These are phyloP conservation scores for Saccostrea glomerata DNA, from an alignment of 1,140 invertebrate genomes.

Conservation along the genomic window DNA sequence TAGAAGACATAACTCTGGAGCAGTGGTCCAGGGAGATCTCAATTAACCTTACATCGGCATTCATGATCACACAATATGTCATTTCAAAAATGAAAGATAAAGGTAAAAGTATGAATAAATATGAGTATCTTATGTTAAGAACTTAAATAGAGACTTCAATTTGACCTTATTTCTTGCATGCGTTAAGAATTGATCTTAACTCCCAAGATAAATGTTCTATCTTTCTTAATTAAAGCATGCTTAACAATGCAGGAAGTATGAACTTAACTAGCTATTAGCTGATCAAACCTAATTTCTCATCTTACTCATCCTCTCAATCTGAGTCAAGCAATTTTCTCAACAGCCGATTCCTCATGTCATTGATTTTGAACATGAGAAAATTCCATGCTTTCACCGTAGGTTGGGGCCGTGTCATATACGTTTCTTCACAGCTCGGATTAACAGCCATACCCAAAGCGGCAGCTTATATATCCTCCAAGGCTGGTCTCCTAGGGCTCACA, in stretches of 20 bases:
- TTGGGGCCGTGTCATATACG: conserved; percentile 78
- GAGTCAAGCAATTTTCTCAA: not conserved
- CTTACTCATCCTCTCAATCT: too few species aligned
- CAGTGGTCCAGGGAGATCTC: conserved; percentile 74
- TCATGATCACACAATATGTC: conserved; percentile 69
- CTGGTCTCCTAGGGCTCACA: conserved; percentile 76
- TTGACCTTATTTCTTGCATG: not conserved
- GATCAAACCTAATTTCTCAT: too few species aligned
- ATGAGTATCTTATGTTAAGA: not conserved
- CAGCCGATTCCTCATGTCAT: too few species aligned
- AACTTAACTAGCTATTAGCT: too few species aligned
- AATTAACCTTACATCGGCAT: conserved; percentile 74
- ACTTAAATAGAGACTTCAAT: not conserved
- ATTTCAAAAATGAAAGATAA: conserved; percentile 75
- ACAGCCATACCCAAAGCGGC: conserved; percentile 72
- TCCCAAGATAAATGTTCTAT: too few species aligned
- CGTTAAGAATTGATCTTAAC: not conserved
- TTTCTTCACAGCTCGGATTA: conserved; percentile 74
- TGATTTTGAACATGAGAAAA: too few species aligned
- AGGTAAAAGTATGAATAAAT: conserved; percentile 44
- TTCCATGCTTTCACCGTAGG: conserved; percentile 46
- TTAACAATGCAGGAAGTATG: too few species aligned
- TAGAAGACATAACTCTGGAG: conserved; percentile 74
- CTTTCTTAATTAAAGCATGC: too few species aligned
- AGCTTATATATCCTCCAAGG: conserved; percentile 76